Conservation (phyloP, 2,797 vertebrate genomes). For the Menidia menidia region DNA sequence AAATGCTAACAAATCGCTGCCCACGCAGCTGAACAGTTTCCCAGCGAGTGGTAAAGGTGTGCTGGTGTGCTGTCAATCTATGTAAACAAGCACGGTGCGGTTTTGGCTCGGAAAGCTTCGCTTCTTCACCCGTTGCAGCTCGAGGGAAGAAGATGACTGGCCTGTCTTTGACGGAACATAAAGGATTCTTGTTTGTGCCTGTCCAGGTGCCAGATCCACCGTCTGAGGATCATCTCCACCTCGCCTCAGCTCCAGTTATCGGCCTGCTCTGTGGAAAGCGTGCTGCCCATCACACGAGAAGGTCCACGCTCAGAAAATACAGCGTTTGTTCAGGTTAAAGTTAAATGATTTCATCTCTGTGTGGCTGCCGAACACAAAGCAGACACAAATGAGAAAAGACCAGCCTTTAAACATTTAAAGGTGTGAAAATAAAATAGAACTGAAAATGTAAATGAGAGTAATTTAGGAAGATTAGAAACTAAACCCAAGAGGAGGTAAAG, state of each 20-base stretch:
- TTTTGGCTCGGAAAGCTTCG: conserved; percentile 24
- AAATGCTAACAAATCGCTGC: conserved; percentile 46
- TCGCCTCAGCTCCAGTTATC: conserved; percentile 31
- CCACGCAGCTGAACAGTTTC: conserved; percentile 17
- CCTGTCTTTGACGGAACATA: conserved; percentile 37
- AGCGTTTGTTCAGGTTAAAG: neutral
- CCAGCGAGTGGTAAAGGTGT: conserved; percentile 32
- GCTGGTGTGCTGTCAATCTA: conserved; percentile 22
- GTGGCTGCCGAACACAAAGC: neutral
- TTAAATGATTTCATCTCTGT: neutral
- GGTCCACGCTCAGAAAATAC: neutral
- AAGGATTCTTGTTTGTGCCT: conserved; percentile 34
- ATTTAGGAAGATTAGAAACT: neutral
- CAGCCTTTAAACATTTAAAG: too few relatives aligned
- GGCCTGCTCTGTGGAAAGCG: conserved; percentile 21
- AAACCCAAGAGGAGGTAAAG: neutral
- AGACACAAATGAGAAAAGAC: neutral
- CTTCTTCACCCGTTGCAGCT: conserved; percentile 20
- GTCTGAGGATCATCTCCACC: conserved; percentile 36
- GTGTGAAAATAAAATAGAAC: too few relatives aligned
- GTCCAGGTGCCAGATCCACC: conserved; percentile 8
- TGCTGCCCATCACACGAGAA: conserved; percentile 24
- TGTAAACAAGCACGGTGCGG: conserved; percentile 16
- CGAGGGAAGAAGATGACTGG: conserved; percentile 44
- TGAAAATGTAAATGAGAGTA: neutral